Percentiles rank a stretch among this genome's conserved stretches.
Evolutionary conservation across 64 coral and sea anemone species (phyloP).

Genomic region (Cladopsammia gracilis): DNA sequence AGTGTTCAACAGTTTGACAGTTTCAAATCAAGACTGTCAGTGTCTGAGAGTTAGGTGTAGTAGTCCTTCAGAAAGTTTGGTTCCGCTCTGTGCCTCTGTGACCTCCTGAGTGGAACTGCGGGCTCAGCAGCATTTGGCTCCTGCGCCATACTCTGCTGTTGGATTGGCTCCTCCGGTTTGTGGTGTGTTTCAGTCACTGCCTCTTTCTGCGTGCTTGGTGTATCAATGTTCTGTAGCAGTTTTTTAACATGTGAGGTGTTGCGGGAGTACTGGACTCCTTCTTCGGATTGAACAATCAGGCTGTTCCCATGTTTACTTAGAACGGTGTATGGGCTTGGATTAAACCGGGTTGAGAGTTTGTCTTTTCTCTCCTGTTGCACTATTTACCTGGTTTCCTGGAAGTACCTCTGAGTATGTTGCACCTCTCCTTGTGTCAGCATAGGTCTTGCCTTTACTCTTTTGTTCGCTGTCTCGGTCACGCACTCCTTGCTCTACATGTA

Average conservation of each 20-base stretch:
- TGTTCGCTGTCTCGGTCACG: too few species aligned
- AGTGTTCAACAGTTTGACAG: too few species aligned
- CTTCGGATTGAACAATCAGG: not conserved
- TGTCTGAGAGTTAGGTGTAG: not conserved
- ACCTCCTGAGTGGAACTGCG: not conserved
- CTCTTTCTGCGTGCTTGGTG: not conserved
- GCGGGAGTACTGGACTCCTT: constrained; percentile 33
- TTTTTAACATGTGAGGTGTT: constrained; percentile 26
- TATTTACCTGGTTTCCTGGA: constrained; percentile 6
- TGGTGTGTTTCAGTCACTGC: not conserved
- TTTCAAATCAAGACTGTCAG: too few species aligned
- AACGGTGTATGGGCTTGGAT: not conserved
- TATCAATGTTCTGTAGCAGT: not conserved
- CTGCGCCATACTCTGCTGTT: not conserved
- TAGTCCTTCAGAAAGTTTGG: constrained; percentile 5
- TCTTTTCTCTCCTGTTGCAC: constrained; percentile 21
- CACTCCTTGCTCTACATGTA: constrained; percentile 34
- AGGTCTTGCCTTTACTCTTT: too few species aligned
- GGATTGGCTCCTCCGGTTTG: not conserved
- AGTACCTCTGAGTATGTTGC: too few species aligned
- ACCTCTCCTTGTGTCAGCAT: too few species aligned
- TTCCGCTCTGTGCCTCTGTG: not conserved
- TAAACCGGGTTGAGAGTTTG: constrained; percentile 40
- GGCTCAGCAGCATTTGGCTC: not conserved
- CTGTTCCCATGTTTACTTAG: constrained; percentile 22